Base-by-base conservation (phyloP, 1,140 invertebrate genomes). In the Aphaenogaster rudis region DNA sequence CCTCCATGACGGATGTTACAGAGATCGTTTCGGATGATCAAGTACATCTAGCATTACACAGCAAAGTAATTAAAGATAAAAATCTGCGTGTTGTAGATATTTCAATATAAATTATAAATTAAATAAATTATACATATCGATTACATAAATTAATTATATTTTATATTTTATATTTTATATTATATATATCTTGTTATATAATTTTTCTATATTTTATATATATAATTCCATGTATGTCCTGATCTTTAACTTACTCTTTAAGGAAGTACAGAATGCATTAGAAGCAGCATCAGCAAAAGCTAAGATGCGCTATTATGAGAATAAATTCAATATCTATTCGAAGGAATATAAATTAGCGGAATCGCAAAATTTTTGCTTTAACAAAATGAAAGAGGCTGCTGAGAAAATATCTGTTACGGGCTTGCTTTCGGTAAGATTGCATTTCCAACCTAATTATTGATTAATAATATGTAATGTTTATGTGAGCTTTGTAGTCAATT, bases 261-360 rank as follows among this genome's bases (percentile, higher is more conserved):
- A 45, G 39, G 45, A 81, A 33, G 59, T 48, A 36, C 77, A 28
- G 39, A 52, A 82, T 4, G 57, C 50, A 15, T 36, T 90, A 9
- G 71, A 86, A 77, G 17, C 33, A 6, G 36, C 5, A n/a, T 17
- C 59, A 0, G n/a, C 21, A 1, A 76, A 50, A 57, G 61, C 67
- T 1, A 89, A 86, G 13, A 77, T 86, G n/a, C 1, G 9, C 3
- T 39, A 61, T 59, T 59, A 61, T 2, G 13, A 59, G 3, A 21
- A 28, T 28, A 28, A 21, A 15, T 59, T 77, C 5, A 13, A 77
- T 61, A 45, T 59, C 8, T 21, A 28, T 28, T 59, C 21, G 3
- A 77, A 39, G 1, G 54, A 77, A 21, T 77, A 54, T n/a, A 15
- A 77, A 59, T 42, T 64, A 64, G 8, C 11, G 17, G n/a, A 28